Base-by-base conservation (phyloP, 2,113 vertebrate genomes). In the Eubucco bourcierii region DNA sequence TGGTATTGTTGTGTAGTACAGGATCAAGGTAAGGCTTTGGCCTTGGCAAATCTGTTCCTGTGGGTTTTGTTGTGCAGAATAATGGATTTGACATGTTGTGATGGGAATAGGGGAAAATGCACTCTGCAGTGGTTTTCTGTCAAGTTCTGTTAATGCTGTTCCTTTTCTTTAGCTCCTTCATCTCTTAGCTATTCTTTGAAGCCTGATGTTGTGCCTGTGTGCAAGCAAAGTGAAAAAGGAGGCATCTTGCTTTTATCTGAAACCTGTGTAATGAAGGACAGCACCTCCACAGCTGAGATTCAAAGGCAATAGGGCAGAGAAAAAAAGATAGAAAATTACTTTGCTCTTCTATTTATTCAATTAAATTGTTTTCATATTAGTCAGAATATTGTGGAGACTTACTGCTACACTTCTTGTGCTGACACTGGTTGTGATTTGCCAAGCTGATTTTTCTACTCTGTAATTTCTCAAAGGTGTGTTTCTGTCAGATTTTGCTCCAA, bases 161-260 rank as follows among this genome's bases (percentile, higher is more conserved):
- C 87, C n/a, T 76, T 93, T 89, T 91, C 64, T 84, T 88, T 17
- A 58, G 4, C 34, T 84, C n/a, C 70, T 86, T 86, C 19, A 53
- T 72, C 87, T 79, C 50, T 71, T 55, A 68, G 12, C 19, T 78
- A 2, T 47, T 87, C 37, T 84, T 83, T 78, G 53, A 89, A 91
- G 76, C 53, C 44, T 46, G 44, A 44, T 56, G 19, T 82, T 86
- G 52, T 44, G 34, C 8, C 18, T 67, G 31, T 46, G 60, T 84
- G 56, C 94, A 94, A 76, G 59, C 55, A 58, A 76, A 84, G 29
- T 39, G 58, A 65, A 79, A 94, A 89, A 92, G 18, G 29, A 82
- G n/a, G 4, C 52, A 29, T 31, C 41, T 61, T 50, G 61, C 55
- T 91, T 91, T 94, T 56, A 31, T 79, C 47, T 88, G 31, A 56